These are phyloP conservation scores for Vicugna pacos DNA, from an alignment of 2,113 vertebrate genomes.

Conservation along the genomic window DNA sequence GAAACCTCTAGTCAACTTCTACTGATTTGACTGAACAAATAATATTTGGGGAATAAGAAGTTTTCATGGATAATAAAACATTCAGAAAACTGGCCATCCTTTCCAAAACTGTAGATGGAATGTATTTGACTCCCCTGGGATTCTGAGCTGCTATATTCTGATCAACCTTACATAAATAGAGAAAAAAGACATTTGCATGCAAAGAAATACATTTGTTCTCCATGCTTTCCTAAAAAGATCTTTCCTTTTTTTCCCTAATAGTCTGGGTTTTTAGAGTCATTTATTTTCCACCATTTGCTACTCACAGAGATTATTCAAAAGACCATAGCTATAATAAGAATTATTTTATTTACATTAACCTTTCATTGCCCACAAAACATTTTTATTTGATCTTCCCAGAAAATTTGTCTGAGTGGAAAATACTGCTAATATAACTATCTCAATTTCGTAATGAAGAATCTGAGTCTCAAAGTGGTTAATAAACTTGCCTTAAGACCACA, in stretches of 20 bases:
- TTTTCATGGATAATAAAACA: constrained; percentile 66
- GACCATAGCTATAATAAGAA: background rate
- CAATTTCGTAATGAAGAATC: background rate
- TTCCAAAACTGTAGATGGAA: constrained; percentile 64
- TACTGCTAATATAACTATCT: background rate
- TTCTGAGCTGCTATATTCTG: constrained; percentile 61
- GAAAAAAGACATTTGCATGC: constrained; percentile 26
- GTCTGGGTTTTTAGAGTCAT: background rate
- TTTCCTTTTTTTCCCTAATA: background rate
- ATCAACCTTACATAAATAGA: background rate
- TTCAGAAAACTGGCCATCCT: constrained; percentile 57
- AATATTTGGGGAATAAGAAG: background rate
- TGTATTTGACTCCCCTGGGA: constrained; percentile 17
- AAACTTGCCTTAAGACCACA: background rate
- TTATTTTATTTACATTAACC: background rate
- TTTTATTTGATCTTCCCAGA: background rate
- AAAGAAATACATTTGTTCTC: constrained; percentile 6
- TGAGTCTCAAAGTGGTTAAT: background rate
- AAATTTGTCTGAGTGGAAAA: background rate
- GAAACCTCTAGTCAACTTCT: constrained; percentile 4
- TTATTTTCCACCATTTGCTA: constrained; percentile 22
- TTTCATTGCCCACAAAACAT: background rate
- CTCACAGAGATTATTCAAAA: constrained; percentile 17
- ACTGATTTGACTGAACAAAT: constrained; percentile 64
- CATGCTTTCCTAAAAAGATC: background rate